These are phyloP conservation scores for Diachrysia chrysitis DNA, from an alignment of 2,888 invertebrate species.

Conservation along the genomic window DNA sequence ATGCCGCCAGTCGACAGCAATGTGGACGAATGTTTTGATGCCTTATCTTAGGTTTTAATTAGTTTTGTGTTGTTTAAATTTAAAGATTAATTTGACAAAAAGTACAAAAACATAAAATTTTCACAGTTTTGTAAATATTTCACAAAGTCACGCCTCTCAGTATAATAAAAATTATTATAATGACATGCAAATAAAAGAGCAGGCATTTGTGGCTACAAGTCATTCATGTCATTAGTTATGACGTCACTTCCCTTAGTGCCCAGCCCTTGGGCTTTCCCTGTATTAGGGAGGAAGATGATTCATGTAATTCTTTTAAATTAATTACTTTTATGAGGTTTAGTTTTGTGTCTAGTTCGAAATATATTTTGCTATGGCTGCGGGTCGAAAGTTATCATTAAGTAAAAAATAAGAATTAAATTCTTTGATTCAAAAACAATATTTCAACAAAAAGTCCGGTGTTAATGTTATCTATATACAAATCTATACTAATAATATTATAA, in stretches of 20 bases:
- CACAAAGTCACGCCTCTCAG: not conserved
- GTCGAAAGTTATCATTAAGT: no score
- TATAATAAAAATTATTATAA: constrained; percentile 4
- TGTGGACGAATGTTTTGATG: no score
- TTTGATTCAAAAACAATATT: no score
- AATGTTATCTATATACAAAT: no score
- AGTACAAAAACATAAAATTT: not conserved
- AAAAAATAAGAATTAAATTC: no score
- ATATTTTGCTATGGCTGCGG: no score
- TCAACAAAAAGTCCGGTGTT: no score
- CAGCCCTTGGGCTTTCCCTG: constrained; percentile 18
- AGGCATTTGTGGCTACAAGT: constrained; percentile 24
- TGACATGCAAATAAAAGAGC: constrained; percentile 17
- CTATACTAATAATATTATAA: no score
- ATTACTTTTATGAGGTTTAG: not conserved
- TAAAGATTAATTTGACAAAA: no score
- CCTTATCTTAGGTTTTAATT: no score
- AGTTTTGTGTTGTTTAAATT: no score
- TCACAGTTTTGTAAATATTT: not conserved
- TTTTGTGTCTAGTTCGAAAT: not conserved
- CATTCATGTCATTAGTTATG: constrained; percentile 42
- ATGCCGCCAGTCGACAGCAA: no score
- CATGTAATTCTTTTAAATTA: constrained; percentile 24
- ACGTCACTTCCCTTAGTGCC: constrained; percentile 25
- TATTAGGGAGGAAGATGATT: constrained; percentile 39